Conservation (phyloP, 2,888 invertebrate species). For the Folsomia manolachei region DNA sequence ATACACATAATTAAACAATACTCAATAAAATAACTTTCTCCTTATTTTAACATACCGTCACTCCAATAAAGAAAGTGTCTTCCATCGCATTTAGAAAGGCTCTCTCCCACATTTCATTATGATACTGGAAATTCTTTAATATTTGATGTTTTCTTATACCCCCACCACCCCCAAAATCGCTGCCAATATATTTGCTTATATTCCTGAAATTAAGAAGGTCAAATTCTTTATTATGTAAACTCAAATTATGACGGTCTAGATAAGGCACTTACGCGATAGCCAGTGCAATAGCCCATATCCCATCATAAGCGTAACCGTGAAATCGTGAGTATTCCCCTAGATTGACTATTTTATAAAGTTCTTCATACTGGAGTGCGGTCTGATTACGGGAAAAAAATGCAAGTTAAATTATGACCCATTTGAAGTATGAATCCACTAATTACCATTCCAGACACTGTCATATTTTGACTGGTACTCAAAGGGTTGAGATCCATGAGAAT, state of each 20-base stretch:
- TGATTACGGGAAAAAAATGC: no score
- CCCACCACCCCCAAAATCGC: slow-evolving; percentile 6
- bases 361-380: slow-evolving; percentile 85
- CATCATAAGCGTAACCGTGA: slow-evolving; percentile 98
- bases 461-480: slow-evolving; percentile 78
- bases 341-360: slow-evolving; percentile 77
- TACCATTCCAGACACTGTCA: slow-evolving; percentile 85
- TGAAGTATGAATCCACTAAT: slow-evolving; percentile 55
- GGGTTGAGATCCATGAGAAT: slow-evolving; percentile 85
- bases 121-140: slow-evolving; percentile 74
- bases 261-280: no score
- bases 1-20: slow-evolving; percentile 1
- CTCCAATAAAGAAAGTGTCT: slow-evolving; percentile 89
- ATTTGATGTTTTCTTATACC: slow-evolving; percentile 21
- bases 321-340: slow-evolving; percentile 85
- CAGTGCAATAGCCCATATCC: slow-evolving; percentile 94
- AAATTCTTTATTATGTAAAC: no score
- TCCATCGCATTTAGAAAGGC: slow-evolving; percentile 82
- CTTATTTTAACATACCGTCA: slow-evolving; percentile 62
- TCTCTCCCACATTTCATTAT: slow-evolving; percentile 81
- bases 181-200: neutral
- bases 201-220: no score
- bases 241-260: no score
- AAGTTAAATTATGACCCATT: neutral
- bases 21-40: slow-evolving; percentile 4